Evolutionary conservation across 2,888 invertebrate species (phyloP).

Genomic region (Epinotia nisella): DNA sequence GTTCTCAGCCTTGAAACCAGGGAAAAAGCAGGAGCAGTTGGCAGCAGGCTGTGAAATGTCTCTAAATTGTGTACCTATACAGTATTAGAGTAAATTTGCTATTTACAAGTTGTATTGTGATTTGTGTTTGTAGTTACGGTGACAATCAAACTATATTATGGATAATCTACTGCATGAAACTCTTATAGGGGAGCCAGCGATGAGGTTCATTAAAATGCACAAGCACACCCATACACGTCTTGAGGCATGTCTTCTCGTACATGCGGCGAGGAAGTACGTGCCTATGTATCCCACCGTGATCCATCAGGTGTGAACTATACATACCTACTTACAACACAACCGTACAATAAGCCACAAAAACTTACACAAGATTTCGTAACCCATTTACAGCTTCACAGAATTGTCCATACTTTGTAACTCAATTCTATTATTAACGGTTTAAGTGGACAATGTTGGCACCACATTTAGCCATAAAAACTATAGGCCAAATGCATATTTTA

Average conservation of each 20-base stretch:
- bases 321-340: too few relatives aligned
- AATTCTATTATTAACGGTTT: constrained; percentile 27
- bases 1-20: too few relatives aligned
- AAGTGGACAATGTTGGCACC: constrained; percentile 32
- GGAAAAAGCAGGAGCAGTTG: too few relatives aligned
- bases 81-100: too few relatives aligned
- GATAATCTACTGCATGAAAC: too few relatives aligned
- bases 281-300: not conserved
- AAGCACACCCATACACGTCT: not conserved
- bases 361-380: constrained; percentile 15
- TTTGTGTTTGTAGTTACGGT: too few relatives aligned
- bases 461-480: constrained; percentile 24
- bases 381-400: constrained; percentile 32
- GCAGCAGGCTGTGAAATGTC: too few relatives aligned
- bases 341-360: constrained; percentile 5
- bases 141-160: too few relatives aligned
- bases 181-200: too few relatives aligned
- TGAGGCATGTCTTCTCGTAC: not conserved
- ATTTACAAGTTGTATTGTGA: too few relatives aligned
- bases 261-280: not conserved
- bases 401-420: constrained; percentile 10
- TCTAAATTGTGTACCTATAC: too few relatives aligned
- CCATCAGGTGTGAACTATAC: constrained; percentile 16
- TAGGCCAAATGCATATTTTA: constrained; percentile 33
- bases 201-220: not conserved